Conservation (phyloP, 1,140 invertebrate genomes). For the Drosophila repleta region DNA sequence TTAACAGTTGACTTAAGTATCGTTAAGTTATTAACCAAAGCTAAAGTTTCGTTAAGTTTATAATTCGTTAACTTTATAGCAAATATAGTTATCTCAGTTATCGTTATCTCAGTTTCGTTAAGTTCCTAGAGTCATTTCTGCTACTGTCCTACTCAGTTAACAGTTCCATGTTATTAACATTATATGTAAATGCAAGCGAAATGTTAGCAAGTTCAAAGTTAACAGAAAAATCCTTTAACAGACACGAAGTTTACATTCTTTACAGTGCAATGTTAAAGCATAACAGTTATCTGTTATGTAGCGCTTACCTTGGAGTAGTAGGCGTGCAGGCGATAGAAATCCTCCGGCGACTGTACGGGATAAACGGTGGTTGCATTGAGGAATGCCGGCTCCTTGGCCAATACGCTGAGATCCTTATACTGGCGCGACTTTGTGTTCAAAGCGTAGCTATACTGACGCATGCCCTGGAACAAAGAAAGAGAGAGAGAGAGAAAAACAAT, state of each 20-base stretch:
- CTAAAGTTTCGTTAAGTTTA: too few relatives aligned
- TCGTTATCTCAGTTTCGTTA: too few relatives aligned
- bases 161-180: neutral
- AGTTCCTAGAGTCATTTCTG: too few relatives aligned
- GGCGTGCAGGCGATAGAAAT: constrained; percentile 89
- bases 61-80: too few relatives aligned
- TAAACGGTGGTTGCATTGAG: constrained; percentile 87
- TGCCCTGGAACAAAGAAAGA: constrained; percentile 84
- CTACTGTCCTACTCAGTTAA: neutral
- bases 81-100: too few relatives aligned
- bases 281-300: neutral
- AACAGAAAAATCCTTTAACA: neutral
- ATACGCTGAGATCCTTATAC: constrained; percentile 84
- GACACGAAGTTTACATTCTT: neutral
- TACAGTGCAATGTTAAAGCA: constrained; percentile 1
- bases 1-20: too few relatives aligned
- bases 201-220: neutral
- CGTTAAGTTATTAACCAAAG: too few relatives aligned
- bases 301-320: constrained; percentile 87
- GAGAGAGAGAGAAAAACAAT: neutral
- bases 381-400: constrained; percentile 84
- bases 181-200: neutral
- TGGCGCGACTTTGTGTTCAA: constrained; percentile 85
- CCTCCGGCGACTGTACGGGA: constrained; percentile 87
- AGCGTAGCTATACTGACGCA: constrained; percentile 85